Evolutionary conservation across 1,140 invertebrate genomes (phyloP).

Genomic region (Cepaea nemoralis): DNA sequence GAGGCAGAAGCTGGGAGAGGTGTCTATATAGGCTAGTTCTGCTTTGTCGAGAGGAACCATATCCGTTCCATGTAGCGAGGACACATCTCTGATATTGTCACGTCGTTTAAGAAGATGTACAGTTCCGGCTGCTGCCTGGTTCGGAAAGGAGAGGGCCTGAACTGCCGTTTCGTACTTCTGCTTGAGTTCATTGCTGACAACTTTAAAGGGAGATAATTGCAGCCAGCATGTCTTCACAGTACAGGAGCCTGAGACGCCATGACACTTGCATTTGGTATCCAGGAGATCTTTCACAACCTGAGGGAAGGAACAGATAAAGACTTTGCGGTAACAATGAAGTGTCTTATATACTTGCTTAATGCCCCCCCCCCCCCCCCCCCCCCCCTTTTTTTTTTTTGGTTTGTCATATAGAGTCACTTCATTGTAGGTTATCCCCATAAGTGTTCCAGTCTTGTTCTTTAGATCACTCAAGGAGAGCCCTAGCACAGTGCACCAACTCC

Average conservation of each 20-base stretch:
- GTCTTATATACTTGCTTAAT: too few relatives aligned
- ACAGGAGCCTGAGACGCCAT: slow-evolving; percentile 95
- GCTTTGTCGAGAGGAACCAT: slow-evolving; percentile 58
- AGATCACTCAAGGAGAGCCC: too few relatives aligned
- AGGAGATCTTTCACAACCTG: slow-evolving; percentile 66
- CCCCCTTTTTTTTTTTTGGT: too few relatives aligned
- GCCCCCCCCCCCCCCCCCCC: too few relatives aligned
- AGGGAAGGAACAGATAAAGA: slow-evolving; percentile 18
- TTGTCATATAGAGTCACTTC: too few relatives aligned
- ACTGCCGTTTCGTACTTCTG: slow-evolving; percentile 86
- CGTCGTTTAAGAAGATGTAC: slow-evolving; percentile 39
- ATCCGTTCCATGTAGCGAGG: neutral
- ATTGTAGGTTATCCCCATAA: too few relatives aligned
- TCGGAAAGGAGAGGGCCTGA: slow-evolving; percentile 74
- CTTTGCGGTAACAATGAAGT: too few relatives aligned
- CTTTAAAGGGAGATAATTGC: slow-evolving; percentile 86
- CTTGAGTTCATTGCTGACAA: slow-evolving; percentile 85
- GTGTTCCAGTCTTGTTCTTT: too few relatives aligned
- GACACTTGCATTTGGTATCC: slow-evolving; percentile 85
- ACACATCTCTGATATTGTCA: neutral
- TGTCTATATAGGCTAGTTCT: slow-evolving; percentile 88
- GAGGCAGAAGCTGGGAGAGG: slow-evolving; percentile 91
- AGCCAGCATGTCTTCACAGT: slow-evolving; percentile 95
- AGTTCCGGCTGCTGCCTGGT: slow-evolving; percentile 60
- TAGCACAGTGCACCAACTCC: too few relatives aligned